Evolutionary conservation across 2,113 vertebrate genomes (phyloP), one percentile per base, ranked within the genome.

Genomic region (Penelope pileata): DNA sequence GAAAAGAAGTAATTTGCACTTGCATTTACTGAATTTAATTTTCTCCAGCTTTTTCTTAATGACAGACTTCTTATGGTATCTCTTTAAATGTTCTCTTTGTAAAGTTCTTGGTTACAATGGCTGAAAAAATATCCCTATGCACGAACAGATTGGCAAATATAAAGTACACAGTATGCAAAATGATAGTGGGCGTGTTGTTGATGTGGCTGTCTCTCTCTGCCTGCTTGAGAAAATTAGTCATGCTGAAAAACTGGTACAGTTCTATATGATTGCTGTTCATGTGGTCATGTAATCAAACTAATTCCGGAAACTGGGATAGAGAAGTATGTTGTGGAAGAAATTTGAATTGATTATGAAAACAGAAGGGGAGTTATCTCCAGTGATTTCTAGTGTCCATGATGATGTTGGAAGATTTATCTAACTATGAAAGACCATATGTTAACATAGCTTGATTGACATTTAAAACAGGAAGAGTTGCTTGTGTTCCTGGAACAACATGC

Each of bases 111-210:
- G 22, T 74, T 90, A 86, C 17, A 87, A 42, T 74, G 27, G 24
- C 63, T 70, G 69, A 58, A 82, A 85, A 90, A 70, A 81, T 3
- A 51, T 66, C n/a, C 30, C 3, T 76, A 43, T 38, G 83, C 62
- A 58, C 48, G 91, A 96, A 86, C 90, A 96, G 93, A 86, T 90
- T 94, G 94, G 36, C 78, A 50, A 94, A 60, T 85, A 32, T 83
- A 80, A 94, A 97, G 76, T 30, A 73, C 69, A 95, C 22, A 91
- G 91, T 80, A 94, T 95, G 83, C 88, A 95, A 93, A 95, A 87
- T 78, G 47, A 38, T 11, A 53, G 94, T 92, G 81, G 95, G 93
- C 0, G 75, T 92, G 78, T 95, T 95, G 53, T 77, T 95, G 88
- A 67, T 96, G 86, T 94, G 90, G 51, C 94, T 94, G 77, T 78